phyloP scores from a whole-genome alignment of 2,113 vertebrate genomes.

The Pomatorhinus ruficollis region DNA sequence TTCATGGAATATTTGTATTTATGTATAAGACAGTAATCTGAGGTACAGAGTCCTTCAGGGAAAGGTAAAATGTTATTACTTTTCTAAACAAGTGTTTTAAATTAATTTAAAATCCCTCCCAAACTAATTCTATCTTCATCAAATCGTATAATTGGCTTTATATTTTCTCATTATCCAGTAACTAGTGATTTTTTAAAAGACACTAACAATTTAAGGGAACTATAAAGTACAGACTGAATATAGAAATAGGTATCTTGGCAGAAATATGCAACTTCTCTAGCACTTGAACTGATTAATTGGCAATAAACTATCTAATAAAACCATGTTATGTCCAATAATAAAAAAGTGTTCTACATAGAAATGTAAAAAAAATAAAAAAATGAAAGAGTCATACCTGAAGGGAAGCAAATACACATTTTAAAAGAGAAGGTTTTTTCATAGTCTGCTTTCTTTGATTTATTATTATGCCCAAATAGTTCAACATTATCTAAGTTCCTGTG shows the following conservation, averaged over 20 bases:
- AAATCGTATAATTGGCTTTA: conserved; percentile 43
- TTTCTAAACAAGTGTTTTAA: conserved; percentile 17
- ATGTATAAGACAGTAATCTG: not conserved
- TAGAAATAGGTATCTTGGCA: conserved; percentile 27
- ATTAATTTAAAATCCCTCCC: not conserved
- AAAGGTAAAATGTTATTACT: not conserved
- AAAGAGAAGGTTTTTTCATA: not conserved
- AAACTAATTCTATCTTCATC: conserved; percentile 24
- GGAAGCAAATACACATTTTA: not conserved
- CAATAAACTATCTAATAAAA: conserved; percentile 24
- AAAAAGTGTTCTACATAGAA: not conserved
- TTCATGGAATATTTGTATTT: not conserved
- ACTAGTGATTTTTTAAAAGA: conserved; percentile 32
- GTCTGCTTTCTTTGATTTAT: not conserved
- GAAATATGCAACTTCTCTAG: not conserved
- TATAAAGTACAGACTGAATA: conserved; percentile 25
- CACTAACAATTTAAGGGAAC: conserved; percentile 39
- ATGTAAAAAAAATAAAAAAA: not conserved
- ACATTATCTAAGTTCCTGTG: not conserved
- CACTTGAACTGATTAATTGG: conserved; percentile 12
- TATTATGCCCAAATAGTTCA: not conserved
- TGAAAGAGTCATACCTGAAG: not conserved
- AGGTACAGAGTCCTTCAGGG: not conserved
- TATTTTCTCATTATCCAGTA: conserved; percentile 56
- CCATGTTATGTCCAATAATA: not conserved